A percentile compares a stretch with the other conserved stretches of the same genome.
These are phyloP conservation scores for Gobius niger DNA, from an alignment of 2,113 vertebrate genomes.

Conservation along the genomic window DNA sequence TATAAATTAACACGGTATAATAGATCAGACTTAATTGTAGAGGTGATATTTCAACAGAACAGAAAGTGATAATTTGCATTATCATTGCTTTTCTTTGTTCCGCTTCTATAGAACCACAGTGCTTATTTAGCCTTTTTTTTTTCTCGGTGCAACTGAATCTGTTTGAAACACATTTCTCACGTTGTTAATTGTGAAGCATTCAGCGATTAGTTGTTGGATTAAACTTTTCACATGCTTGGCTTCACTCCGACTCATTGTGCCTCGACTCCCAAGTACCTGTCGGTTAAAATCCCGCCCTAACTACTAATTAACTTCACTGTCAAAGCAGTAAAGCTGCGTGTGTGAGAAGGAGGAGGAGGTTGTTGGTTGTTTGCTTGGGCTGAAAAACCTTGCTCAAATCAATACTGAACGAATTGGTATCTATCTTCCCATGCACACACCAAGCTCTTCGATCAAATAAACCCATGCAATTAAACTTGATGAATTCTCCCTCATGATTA, in stretches of 20 bases:
- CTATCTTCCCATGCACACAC: slow-evolving; percentile 34
- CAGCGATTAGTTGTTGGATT: slow-evolving; percentile 68
- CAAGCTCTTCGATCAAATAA: slow-evolving; percentile 37
- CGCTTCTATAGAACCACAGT: too few species aligned
- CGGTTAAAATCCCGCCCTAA: slow-evolving; percentile 51
- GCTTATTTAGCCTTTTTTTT: neutral
- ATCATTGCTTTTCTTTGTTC: too few species aligned
- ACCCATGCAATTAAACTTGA: slow-evolving; percentile 59
- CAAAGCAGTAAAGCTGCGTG: slow-evolving; percentile 16
- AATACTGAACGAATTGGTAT: slow-evolving; percentile 50
- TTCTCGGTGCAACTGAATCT: neutral
- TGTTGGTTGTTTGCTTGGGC: slow-evolving; percentile 46
- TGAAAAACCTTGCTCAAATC: slow-evolving; percentile 48
- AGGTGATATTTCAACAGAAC: too few species aligned
- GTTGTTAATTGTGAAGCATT: slow-evolving; percentile 46
- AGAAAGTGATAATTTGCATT: too few species aligned
- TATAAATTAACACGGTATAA: too few species aligned
- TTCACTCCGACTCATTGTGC: slow-evolving; percentile 55
- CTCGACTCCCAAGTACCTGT: slow-evolving; percentile 52
- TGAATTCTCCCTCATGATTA: slow-evolving; percentile 52
- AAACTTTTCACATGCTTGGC: slow-evolving; percentile 58
- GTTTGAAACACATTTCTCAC: slow-evolving; percentile 15
- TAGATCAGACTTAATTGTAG: too few species aligned
- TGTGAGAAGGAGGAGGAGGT: slow-evolving; percentile 2
- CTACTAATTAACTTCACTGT: slow-evolving; percentile 70